These are phyloP conservation scores for Nemotelus nigrinus DNA, from an alignment of 2,888 invertebrate species.

Conservation along the genomic window DNA sequence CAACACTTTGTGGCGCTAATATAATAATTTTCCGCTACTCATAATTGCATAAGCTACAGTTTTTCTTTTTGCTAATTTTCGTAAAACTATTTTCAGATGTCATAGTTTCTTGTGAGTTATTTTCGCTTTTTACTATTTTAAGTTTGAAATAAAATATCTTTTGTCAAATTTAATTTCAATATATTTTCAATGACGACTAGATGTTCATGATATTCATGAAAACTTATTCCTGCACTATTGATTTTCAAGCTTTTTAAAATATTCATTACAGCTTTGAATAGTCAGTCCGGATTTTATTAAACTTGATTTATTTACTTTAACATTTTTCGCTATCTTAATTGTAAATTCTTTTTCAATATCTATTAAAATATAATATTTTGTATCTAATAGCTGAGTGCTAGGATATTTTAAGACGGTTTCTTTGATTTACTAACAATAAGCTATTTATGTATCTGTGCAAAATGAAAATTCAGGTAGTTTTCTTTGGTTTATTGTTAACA, in stretches of 20 bases:
- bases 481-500: too few relatives aligned
- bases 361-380: background rate
- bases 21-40: background rate
- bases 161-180: too few relatives aligned
- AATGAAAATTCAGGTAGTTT: too few relatives aligned
- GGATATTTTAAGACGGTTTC: background rate
- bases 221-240: too few relatives aligned
- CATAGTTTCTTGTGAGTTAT: too few relatives aligned
- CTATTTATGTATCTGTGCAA: too few relatives aligned
- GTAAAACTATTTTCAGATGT: too few relatives aligned
- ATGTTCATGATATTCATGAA: too few relatives aligned
- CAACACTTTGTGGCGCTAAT: background rate
- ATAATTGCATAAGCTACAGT: background rate
- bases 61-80: background rate
- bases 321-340: background rate
- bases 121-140: too few relatives aligned
- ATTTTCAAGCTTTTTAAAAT: background rate
- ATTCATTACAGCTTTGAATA: constrained; percentile 2
- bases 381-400: background rate
- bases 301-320: background rate
- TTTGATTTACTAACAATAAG: background rate
- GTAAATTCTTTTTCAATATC: background rate
- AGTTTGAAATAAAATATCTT: too few relatives aligned
- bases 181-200: too few relatives aligned
- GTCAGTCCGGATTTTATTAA: background rate